phyloP scores from a whole-genome alignment of 1,140 invertebrate genomes.

The Zaprionus davidi region DNA sequence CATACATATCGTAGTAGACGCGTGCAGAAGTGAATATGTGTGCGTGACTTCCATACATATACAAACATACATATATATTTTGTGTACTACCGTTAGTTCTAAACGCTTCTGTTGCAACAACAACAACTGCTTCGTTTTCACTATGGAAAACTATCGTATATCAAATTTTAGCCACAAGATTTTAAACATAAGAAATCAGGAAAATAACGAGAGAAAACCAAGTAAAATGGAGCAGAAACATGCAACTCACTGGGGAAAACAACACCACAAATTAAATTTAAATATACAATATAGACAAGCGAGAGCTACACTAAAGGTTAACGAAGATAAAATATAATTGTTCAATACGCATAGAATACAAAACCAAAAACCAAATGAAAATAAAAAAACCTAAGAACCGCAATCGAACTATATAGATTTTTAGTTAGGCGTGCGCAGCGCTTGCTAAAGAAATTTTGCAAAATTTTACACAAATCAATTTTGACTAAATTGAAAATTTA shows the following conservation, averaged over 20 bases:
- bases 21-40: background rate
- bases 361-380: conserved; percentile 26
- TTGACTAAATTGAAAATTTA: conserved; percentile 78
- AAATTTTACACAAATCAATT: conserved; percentile 68
- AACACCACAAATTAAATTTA: conserved; percentile 82
- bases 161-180: conserved; percentile 68
- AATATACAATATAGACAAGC: conserved; percentile 50
- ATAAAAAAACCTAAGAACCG: conserved; percentile 35
- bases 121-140: conserved; percentile 1
- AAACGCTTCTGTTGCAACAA: conserved; percentile 71
- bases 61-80: conserved; percentile 55
- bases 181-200: conserved; percentile 64
- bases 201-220: conserved; percentile 28
- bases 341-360: conserved; percentile 44
- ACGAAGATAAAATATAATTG: conserved; percentile 63
- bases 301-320: conserved; percentile 51
- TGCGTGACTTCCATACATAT: conserved; percentile 6
- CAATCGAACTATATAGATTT: conserved; percentile 50
- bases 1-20: background rate
- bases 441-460: conserved; percentile 59
- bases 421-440: conserved; percentile 60
- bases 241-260: conserved; percentile 84
- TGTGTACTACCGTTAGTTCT: conserved; percentile 73
- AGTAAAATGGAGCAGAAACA: conserved; percentile 45
- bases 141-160: conserved; percentile 7